Conservation (phyloP, 2,888 invertebrate genomes). For the Mimachlamys varia region DNA sequence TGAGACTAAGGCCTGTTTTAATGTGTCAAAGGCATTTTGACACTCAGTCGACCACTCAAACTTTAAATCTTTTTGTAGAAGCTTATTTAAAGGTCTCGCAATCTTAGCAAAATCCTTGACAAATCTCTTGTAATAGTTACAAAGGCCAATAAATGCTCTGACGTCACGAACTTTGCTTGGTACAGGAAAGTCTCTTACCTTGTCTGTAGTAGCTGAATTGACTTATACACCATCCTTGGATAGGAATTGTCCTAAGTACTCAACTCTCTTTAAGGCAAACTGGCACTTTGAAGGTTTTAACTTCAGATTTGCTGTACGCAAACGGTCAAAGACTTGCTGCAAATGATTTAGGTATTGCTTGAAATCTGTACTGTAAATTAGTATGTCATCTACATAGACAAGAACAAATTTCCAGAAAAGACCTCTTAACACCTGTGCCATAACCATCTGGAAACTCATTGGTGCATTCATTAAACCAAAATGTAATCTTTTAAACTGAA, state of each 20-base stretch:
- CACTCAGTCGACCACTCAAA: not conserved
- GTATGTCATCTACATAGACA: conserved; percentile 56
- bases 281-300: conserved; percentile 55
- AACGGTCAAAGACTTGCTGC: conserved; percentile 28
- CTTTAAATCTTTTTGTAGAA: not conserved
- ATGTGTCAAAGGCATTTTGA: not conserved
- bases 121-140: not conserved
- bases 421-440: conserved; percentile 47
- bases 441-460: conserved; percentile 43
- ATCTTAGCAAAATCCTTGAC: not conserved
- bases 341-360: conserved; percentile 49
- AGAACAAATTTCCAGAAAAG: conserved; percentile 56
- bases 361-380: conserved; percentile 52
- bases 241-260: conserved; percentile 52
- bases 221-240: conserved; percentile 45
- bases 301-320: conserved; percentile 53
- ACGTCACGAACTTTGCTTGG: no score
- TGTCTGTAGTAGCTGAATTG: conserved; percentile 49
- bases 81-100: no score
- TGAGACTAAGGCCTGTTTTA: not conserved
- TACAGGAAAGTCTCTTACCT: conserved; percentile 48
- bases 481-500: conserved; percentile 48
- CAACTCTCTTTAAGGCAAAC: conserved; percentile 47
- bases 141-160: not conserved
- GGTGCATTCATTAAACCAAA: conserved; percentile 54